Conservation (phyloP, 1,140 invertebrate genomes). For the Pseudoatta argentina region DNA sequence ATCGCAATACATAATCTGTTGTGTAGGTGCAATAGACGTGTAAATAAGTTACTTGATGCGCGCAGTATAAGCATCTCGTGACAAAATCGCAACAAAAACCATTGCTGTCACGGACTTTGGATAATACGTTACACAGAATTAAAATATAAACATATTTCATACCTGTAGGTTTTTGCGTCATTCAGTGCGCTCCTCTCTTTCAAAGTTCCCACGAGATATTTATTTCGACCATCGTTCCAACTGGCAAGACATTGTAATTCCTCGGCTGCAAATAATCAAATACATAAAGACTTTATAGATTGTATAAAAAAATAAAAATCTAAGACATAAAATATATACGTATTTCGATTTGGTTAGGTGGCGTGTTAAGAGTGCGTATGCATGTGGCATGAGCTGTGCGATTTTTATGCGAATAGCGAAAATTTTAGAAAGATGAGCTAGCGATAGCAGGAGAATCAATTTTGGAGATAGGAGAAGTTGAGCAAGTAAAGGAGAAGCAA, state of each 20-base stretch:
- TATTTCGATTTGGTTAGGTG: neutral
- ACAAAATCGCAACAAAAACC: conserved; percentile 30
- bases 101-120: neutral
- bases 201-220: conserved; percentile 88
- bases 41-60: conserved; percentile 22
- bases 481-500: too few species aligned
- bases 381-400: too few species aligned
- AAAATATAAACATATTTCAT: conserved; percentile 62
- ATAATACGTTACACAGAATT: neutral
- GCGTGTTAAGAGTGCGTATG: too few species aligned
- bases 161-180: conserved; percentile 88
- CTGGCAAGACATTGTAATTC: conserved; percentile 89
- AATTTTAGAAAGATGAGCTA: too few species aligned
- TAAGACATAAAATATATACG: neutral
- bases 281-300: conserved; percentile 11
- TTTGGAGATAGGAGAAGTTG: too few species aligned
- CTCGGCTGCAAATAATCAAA: conserved; percentile 86
- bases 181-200: conserved; percentile 83
- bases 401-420: too few species aligned
- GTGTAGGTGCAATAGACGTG: neutral
- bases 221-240: conserved; percentile 89
- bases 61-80: neutral
- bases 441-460: too few species aligned
- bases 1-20: conserved; percentile 21
- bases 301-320: neutral